Base-by-base conservation (phyloP, 2,888 invertebrate species). In the Melieria picta region DNA sequence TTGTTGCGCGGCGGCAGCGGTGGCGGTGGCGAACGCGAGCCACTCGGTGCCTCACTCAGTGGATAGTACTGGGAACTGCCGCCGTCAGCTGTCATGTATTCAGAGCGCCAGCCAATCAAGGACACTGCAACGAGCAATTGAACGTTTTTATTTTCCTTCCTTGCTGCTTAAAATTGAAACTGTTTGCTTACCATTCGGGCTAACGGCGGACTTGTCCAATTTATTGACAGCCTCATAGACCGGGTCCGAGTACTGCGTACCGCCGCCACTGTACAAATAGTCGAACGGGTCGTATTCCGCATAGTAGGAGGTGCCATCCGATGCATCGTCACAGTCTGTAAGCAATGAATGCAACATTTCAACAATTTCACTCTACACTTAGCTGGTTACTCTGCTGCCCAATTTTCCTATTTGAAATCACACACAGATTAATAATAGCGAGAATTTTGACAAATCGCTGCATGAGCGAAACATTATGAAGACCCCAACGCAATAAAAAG, bases 251-350 rank as follows among this genome's bases (percentile, higher is more conserved):
- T 90, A 91, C 79, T 89, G 91, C 75, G 91, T 90, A 48, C 89
- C 89, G 10, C 89, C 89, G 55, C 89, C 89, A 79, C 90, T 90
- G 81, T 92, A 92, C 84, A 93, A 90, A 83, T 92, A 93, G 83
- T 93, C 93, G 80, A 93, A 93, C n/a, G 93, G 93, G 86, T 93
- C 93, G 81, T 92, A 93, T 74, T 92, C 91, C 79, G 93, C 92
- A 80, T 93, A 93, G 76, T 93, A 91, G 66, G 91, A 92, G 72
- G 89, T 89, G 77, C 90, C 89, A 77, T 91, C 89, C 42, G 91
- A 91, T 75, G 87, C 88, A 72, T 87, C 83, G 78, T 89, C 90
- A 78, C 88, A 89, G 79, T 89, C 89, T 82, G 83, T 82, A 87
- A 86, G 82, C 84, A 86, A 77, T 79, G 84, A 84, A 79, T 83